Evolutionary conservation across 2,113 vertebrate genomes (phyloP), one percentile per base, ranked within the genome.

Genomic region (Taurulus bubalis): DNA sequence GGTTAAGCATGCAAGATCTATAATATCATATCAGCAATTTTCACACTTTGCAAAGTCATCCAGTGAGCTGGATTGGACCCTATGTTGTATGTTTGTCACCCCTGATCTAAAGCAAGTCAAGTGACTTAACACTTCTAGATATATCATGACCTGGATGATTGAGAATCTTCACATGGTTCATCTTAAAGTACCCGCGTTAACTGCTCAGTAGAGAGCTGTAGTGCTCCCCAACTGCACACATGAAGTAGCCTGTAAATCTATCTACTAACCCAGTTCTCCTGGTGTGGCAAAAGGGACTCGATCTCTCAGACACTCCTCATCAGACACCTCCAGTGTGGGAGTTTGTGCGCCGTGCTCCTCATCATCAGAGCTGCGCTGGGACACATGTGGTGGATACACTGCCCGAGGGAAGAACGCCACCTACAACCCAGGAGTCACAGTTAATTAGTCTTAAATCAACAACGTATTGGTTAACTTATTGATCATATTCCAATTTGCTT

Each of bases 271-370:
- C 94, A 97, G 93, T 51, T 99, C 98, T 88, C 94, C 96, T 3
- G 95, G 89, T 71, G 96, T 93, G 75, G 96, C 91, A 47, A 96
- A 97, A 22, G 96, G 87, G 26, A 93, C 93, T 0, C 95, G 95
- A 26, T 97, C 97, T 83, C 96, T 94, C 76, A 95, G 94, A 40
- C 97, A 96, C 81, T 99, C 98, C 55, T 98, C 98, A 24, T 99
- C 98, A 14, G 98, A 99, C 34, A 99, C 98, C 84, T 99, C 98
- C 86, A 99, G 66, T 0, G 97, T 97, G 0, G 98, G 97, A 62
- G 97, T 99, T 71, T 96, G 95, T 77, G 95, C 95, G 79, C 96
- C 96, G 0, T 96, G 95, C 60, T 99, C 97, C 65, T 98, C 98
- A 38, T 99, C 98, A 5, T 99, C 98, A 0, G 98, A 97, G 91